Base-by-base conservation (phyloP, 2,888 invertebrate species). In the Chydorus sphaericus region DNA sequence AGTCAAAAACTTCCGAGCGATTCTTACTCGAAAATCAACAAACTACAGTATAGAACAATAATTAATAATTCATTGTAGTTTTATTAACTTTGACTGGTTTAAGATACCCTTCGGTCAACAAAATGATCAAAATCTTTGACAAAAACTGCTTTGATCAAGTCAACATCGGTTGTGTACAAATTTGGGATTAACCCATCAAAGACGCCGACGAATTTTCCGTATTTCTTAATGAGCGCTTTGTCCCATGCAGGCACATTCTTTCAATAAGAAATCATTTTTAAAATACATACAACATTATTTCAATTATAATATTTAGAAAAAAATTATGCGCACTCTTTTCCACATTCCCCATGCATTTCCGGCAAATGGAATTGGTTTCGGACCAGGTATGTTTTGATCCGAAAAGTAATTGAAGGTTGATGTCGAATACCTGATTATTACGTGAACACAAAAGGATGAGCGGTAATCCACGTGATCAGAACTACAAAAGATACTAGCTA, bases 111-210 rank as follows among this genome's bases (percentile, higher is more conserved):
- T 31, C 56, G 16, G 38, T 56, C 53, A 4, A 56, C 23, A 23
- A 56, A 56, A 36, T 31, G 51, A 26, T 56, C 56, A 28, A 56
- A 56, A 36, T 56, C 51, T 52, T 56, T 56, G 33, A 50, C 36
- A 33, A 54, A 56, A 10, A 56, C 33, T 14, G 30, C 23, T 26
- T 48, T 49, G 11, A 56, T 56, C 11, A 56, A 30, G 16, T 56
- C 50, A 10, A 30, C 18, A 11, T 56, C 56, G 28, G 36, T 50
- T 18, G 36, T 54, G 36, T 54, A 51, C 30, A 56, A 18, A 14
- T 30, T 31, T 18, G 56, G 56, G 6, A 26, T 30, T 5, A 37
- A 10, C 16, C 51, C 56, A 18, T 56, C 56, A 20, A 56, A 56
- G 23, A 18, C 16, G 14, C 56, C 56, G 23, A 51, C 54, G 11